Conservation (phyloP, 2,888 invertebrate genomes). For the Ophion ellenae region DNA sequence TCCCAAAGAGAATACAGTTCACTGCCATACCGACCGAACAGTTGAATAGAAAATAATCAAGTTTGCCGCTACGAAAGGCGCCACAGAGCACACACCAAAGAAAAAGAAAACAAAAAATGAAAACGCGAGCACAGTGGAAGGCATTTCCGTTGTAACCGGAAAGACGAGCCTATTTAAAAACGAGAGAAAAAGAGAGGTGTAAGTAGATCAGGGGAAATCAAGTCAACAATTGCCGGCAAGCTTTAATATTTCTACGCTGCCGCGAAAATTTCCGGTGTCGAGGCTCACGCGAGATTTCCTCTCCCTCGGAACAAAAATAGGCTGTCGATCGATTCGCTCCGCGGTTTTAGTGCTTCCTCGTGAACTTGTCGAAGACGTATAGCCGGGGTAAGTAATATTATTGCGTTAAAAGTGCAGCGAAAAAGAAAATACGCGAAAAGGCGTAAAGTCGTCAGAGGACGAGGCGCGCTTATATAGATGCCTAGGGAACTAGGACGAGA, state of each 20-base stretch:
- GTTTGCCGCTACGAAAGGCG: not conserved
- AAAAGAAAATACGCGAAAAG: constrained; percentile 12
- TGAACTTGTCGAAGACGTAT: constrained; percentile 64
- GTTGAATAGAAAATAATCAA: not conserved
- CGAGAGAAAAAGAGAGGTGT: not conserved
- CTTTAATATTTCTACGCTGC: not conserved
- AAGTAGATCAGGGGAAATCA: not conserved
- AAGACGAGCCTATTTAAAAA: not conserved
- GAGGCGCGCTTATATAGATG: constrained; percentile 6
- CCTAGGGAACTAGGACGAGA: not conserved
- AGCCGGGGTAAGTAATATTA: constrained; percentile 31
- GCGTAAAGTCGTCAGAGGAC: constrained; percentile 6
- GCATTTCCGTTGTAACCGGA: not conserved
- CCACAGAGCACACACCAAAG: not conserved
- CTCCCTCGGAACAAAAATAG: constrained; percentile 48
- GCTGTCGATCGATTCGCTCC: constrained; percentile 71
- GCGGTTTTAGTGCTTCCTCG: constrained; percentile 72
- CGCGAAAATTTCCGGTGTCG: not conserved
- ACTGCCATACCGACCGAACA: not conserved
- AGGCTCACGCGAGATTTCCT: not conserved
- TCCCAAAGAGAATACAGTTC: not conserved
- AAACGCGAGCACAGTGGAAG: not conserved
- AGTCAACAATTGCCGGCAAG: not conserved
- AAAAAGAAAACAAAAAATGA: not conserved
- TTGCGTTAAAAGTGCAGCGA: constrained; percentile 1